These are phyloP conservation scores for Melanargia galathea DNA, from an alignment of 2,888 invertebrate species.

Conservation along the genomic window DNA sequence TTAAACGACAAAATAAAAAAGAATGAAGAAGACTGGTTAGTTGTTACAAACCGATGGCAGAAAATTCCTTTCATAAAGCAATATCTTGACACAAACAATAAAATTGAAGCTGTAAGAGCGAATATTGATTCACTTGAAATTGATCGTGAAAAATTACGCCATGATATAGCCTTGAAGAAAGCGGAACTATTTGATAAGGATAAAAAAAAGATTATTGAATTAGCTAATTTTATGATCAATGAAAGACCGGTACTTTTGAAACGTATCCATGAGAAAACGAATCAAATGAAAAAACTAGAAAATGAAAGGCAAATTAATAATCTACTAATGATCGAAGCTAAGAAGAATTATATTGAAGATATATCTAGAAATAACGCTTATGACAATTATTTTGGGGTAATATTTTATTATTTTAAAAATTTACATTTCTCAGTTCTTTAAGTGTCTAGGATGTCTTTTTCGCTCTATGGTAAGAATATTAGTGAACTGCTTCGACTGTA, in stretches of 20 bases:
- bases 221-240: conserved; percentile 58
- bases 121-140: conserved; percentile 49
- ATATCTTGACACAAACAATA: conserved; percentile 49
- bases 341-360: neutral
- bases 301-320: conserved; percentile 33
- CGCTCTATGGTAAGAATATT: neutral
- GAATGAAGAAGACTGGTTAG: conserved; percentile 63
- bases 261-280: conserved; percentile 48
- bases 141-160: conserved; percentile 46
- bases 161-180: conserved; percentile 52
- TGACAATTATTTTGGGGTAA: too few species aligned
- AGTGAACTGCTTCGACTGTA: neutral
- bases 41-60: conserved; percentile 61
- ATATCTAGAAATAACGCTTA: neutral
- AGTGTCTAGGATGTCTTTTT: neutral
- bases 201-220: conserved; percentile 53
- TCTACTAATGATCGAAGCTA: neutral
- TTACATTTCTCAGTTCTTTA: too few species aligned
- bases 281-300: conserved; percentile 43
- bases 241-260: conserved; percentile 53
- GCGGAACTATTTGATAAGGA: conserved; percentile 47
- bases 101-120: conserved; percentile 46
- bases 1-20: conserved; percentile 56
- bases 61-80: conserved; percentile 63
- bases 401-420: too few species aligned